Evolutionary conservation across 1,140 invertebrate species (phyloP).

Genomic region (Pristionchus pacificus): DNA sequence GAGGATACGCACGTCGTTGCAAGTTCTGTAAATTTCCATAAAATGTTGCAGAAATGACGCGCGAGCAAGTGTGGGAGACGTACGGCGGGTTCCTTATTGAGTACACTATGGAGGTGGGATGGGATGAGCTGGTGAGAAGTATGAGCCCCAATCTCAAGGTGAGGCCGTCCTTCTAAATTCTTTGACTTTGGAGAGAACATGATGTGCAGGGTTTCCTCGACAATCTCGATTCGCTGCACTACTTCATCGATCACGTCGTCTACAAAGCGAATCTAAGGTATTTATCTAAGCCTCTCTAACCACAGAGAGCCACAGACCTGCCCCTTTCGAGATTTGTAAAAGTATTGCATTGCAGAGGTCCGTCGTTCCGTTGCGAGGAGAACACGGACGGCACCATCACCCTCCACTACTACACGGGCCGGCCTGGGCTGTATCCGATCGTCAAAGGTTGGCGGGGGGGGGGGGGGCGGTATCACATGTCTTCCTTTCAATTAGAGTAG

Average conservation of each 20-base stretch:
- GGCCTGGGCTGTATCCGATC: constrained; percentile 58
- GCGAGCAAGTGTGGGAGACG: constrained; percentile 41
- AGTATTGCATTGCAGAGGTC: constrained; percentile 24
- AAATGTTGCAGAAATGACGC: constrained; percentile 31
- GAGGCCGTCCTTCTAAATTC: not conserved
- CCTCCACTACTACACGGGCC: constrained; percentile 58
- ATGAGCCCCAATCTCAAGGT: constrained; percentile 52
- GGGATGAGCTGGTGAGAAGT: constrained; percentile 48
- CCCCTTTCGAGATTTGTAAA: not conserved
- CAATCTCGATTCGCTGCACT: constrained; percentile 54
- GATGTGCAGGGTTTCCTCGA: constrained; percentile 43
- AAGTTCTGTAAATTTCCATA: not conserved
- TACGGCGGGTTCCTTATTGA: constrained; percentile 37
- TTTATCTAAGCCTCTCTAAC: too few species aligned
- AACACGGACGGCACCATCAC: constrained; percentile 51
- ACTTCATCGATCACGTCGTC: constrained; percentile 55
- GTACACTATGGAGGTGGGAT: constrained; percentile 41
- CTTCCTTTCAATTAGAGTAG: not conserved
- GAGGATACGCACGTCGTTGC: too few species aligned
- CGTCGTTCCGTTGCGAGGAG: constrained; percentile 56
- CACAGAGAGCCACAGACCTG: too few species aligned
- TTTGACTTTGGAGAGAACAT: constrained; percentile 3
- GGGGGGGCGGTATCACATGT: not conserved
- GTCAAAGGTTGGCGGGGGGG: constrained; percentile 41
- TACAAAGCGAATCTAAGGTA: constrained; percentile 41